Evolutionary conservation across 1,140 invertebrate species (phyloP), one percentile per base, ranked within the genome.

Genomic region (Calliopsis andreniformis): DNA sequence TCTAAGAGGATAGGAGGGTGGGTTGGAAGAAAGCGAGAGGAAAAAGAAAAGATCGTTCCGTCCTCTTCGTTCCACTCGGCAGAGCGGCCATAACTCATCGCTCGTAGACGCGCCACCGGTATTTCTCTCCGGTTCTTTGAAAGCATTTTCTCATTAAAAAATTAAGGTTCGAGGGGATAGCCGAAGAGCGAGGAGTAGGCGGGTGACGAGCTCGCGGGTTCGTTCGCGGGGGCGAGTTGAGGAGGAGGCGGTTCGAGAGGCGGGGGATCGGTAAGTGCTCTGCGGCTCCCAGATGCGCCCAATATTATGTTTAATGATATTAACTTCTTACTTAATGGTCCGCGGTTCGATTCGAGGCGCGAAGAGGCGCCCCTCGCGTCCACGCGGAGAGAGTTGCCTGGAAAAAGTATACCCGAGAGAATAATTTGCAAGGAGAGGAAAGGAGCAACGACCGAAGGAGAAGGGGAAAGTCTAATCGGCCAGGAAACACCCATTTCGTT

Each of bases 141-240:
- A 92, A 92, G 91, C 91, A 92, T 92, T 92, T 92, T 92, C 91
- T 92, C 91, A 92, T 92, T 92, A 92, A 92, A 92, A 92, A 92
- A 92, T 92, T 92, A 92, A 91, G 89, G 90, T 80, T 81, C 79
- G 80, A 81, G 81, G 70, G 76, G 84, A n/a, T n/a, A n/a, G n/a
- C 61, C 64, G 80, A 45, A 58, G 59, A 73, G 47, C 18, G n/a
- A 23, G 69, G 59, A 42, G 43, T 56, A 63, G 68, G 67, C 64
- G 75, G 76, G 66, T 39, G 56, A 51, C 39, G 68, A 69, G 75
- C 35, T 82, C 76, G 53, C 71, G 59, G 72, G 72, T 23, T 73
- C 62, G 61, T 49, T 75, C 68, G 30, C 51, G 42, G 42, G 30
- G 42, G 68, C 68, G 73, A 59, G 64, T 58, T 62, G 42, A 42